Base-by-base conservation (phyloP, 2,888 invertebrate genomes). In the Agriopis leucophaearia region DNA sequence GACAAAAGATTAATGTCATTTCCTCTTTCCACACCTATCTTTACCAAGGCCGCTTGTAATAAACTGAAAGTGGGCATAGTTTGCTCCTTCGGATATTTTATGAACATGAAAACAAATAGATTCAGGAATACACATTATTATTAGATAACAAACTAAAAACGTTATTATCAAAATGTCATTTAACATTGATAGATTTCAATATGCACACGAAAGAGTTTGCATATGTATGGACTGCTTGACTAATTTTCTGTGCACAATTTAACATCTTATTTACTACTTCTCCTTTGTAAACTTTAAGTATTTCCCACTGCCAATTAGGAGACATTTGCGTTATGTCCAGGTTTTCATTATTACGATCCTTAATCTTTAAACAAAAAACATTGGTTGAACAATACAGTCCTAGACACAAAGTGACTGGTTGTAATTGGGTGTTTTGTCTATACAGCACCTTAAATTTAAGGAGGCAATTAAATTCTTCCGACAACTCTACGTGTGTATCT, bases 291-390 rank as follows among this genome's bases (percentile, higher is more conserved):
- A 85, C 79, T 73, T 88, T 88, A n/a, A 92, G 74, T 64, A 92
- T 83, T 78, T 92, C 89, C 92, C 93, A 92, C 78, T 94, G 92
- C 93, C 92, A 93, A 71, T 85, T 85, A 2, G 89, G 81, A 35
- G 87, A 80, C 73, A 92, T 76, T 69, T 81, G 81, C 27, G 69
- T 71, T 45, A 91, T 73, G 71, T 88, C 80, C 40, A 92, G 77
- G 6, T 78, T 73, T 47, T 74, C 77, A 12, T 81, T 78, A 40
- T 80, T 77, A 9, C 66, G 69, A 62, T 90, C 87, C 77, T 74
- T 86, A 45, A 91, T 80, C 73, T 83, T 84, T 48, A 94, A 78
- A 75, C 86, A 88, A 78, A 89, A 91, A 1, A 51, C 68, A 68
- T 84, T 85, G 2, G 74, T 69, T 10, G 48, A 64, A 73, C 84